A percentile compares a stretch with the other conserved stretches of the same genome.
phyloP scores from a whole-genome alignment of 2,797 vertebrate species.

The Psittacula echo region DNA sequence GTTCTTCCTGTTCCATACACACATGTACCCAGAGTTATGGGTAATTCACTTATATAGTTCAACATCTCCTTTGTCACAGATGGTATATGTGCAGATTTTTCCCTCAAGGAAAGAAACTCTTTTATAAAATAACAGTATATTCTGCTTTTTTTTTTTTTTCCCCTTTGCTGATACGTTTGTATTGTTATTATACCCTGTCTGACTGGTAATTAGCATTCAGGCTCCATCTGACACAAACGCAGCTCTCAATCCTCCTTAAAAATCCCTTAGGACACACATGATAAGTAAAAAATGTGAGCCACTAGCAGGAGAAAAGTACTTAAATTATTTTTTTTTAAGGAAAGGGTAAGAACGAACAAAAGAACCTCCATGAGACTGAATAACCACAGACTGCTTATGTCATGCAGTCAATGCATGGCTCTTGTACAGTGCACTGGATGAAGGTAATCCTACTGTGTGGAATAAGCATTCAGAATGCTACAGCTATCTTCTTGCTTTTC shows the following conservation, averaged over 20 bases:
- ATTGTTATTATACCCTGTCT: slow-evolving; percentile 73
- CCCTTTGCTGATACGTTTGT: slow-evolving; percentile 61
- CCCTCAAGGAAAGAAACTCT: slow-evolving; percentile 73
- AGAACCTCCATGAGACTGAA: neutral
- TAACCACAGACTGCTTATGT: slow-evolving; percentile 15
- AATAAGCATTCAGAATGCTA: neutral
- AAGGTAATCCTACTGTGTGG: slow-evolving; percentile 6
- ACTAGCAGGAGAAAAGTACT: neutral
- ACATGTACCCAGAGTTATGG: slow-evolving; percentile 42
- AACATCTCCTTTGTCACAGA: slow-evolving; percentile 74
- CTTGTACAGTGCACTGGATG: slow-evolving; percentile 7
- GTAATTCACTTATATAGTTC: slow-evolving; percentile 69
- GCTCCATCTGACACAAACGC: slow-evolving; percentile 62
- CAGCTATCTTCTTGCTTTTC: slow-evolving; percentile 24
- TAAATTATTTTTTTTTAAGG: neutral
- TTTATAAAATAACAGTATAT: slow-evolving; percentile 78
- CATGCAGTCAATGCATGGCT: neutral
- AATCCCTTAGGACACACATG: slow-evolving; percentile 51
- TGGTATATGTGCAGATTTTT: slow-evolving; percentile 74
- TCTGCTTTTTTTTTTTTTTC: slow-evolving; percentile 62
- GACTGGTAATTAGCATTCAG: slow-evolving; percentile 74
- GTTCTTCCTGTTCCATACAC: slow-evolving; percentile 69
- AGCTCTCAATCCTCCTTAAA: slow-evolving; percentile 64
- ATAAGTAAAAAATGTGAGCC: slow-evolving; percentile 46
- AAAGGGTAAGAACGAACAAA: neutral